Evolutionary conservation across 2,113 vertebrate genomes (phyloP), one percentile per base, ranked within the genome.

Genomic region (Ciconia maguari): DNA sequence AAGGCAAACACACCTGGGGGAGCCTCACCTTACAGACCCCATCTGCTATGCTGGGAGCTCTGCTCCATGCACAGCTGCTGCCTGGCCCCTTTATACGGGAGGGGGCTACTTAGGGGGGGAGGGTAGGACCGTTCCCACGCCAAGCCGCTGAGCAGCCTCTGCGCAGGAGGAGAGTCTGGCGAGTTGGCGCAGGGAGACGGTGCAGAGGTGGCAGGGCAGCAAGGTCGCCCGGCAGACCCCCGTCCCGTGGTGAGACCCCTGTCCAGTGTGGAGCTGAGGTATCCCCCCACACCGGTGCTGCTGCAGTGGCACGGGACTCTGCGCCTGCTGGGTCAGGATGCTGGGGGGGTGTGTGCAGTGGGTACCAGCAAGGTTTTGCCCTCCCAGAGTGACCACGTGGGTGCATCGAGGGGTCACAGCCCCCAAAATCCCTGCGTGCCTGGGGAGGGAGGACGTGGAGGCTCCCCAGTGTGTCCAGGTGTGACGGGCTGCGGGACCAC

Each of bases 1-100:
- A 96, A 97, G 81, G 48, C 90, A 96, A 96, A 96, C 57, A 78
- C 96, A 96, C 96, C 96, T 91, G 94, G 88, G 96, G 96, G 97
- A 96, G 77, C 81, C 90, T 97, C 16, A 20, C 29, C 89, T 97
- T 96, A 91, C 92, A 77, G 90, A 81, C 91, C 91, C 88, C 95
- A 95, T 94, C 83, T 95, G 95, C 93, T 87, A 60, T 54, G 54
- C 20, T 5, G 2, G 71, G 81, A 80, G 74, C 80, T 94, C 87
- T 82, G 83, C 94, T 91, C 82, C 84, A 82, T 10, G 13, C 75
- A 60, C 92, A 87, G 72, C 83, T 58, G 0, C 72, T 91, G 83
- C 90, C 54, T 72, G 91, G 95, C 94, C 90, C 57, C 95, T 93
- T 87, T 77, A 29, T 49, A 72, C 69, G 64, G 58, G 81, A 84